Evolutionary conservation across 2,797 vertebrate species (phyloP).

Genomic region (Rallus crepitans): DNA sequence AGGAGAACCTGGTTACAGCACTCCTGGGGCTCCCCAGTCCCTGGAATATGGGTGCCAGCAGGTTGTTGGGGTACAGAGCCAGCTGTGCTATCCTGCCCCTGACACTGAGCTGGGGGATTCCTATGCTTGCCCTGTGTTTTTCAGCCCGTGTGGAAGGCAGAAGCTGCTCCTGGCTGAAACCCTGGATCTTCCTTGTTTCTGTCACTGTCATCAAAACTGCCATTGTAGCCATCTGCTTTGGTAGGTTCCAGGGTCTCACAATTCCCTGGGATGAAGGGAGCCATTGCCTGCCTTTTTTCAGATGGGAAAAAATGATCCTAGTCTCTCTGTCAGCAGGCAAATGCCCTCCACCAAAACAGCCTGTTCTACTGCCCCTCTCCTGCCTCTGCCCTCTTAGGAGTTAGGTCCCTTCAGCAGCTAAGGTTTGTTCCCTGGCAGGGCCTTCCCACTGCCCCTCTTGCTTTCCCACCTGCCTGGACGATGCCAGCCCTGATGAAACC

Average conservation of each 20-base stretch:
- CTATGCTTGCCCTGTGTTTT: constrained; percentile 10
- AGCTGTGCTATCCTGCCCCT: not conserved
- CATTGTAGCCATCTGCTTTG: not conserved
- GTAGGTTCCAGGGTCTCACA: not conserved
- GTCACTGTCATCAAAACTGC: not conserved
- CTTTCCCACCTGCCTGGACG: not conserved
- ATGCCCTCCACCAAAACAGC: not conserved
- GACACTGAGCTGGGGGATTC: fast-evolving
- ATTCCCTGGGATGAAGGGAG: not conserved
- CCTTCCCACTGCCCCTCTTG: not conserved
- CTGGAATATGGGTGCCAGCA: not conserved
- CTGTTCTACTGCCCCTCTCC: not conserved
- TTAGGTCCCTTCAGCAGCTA: not conserved
- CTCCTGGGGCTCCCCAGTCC: not conserved
- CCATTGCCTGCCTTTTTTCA: not conserved
- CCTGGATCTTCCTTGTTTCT: not conserved
- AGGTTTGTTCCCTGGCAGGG: not conserved
- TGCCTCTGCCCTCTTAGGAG: not conserved
- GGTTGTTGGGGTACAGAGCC: fast-evolving
- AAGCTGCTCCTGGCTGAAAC: not conserved
- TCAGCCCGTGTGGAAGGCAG: not conserved
- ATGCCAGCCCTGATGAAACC: not conserved
- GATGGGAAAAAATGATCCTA: not conserved
- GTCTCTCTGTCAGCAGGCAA: not conserved
- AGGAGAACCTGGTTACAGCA: not conserved